These are phyloP conservation scores for Peribatodes rhomboidaria DNA, from an alignment of 2,888 invertebrate species.

Conservation along the genomic window DNA sequence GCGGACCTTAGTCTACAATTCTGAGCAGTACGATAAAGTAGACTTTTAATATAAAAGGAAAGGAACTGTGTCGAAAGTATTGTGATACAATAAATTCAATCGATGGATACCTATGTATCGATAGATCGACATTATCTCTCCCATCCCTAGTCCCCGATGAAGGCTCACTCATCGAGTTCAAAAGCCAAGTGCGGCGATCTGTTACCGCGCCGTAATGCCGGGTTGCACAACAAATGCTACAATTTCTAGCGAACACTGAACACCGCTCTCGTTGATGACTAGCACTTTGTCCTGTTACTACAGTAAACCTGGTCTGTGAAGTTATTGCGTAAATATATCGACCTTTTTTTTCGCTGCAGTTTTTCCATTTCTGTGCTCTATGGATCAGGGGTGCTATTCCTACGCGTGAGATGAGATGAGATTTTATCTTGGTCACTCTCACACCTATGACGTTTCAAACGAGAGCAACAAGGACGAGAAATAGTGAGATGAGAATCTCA, in stretches of 20 bases:
- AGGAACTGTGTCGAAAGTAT: too few species aligned
- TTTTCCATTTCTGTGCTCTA: too few species aligned
- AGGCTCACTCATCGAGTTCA: conserved; percentile 84
- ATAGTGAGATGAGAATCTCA: too few species aligned
- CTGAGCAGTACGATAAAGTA: too few species aligned
- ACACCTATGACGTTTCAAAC: too few species aligned
- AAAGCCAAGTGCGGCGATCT: conserved; percentile 78
- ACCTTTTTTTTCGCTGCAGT: too few species aligned
- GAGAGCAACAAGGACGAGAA: too few species aligned
- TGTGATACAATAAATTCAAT: background rate
- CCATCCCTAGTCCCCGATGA: conserved; percentile 60
- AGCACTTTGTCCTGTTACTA: conserved; percentile 34
- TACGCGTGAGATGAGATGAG: too few species aligned
- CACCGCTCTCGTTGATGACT: conserved; percentile 27
- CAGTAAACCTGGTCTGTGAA: background rate
- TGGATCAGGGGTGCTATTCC: too few species aligned
- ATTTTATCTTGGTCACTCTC: too few species aligned
- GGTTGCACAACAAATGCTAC: conserved; percentile 67
- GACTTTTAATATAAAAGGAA: too few species aligned
- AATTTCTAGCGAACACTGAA: conserved; percentile 53
- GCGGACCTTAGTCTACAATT: too few species aligned
- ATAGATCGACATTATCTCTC: background rate
- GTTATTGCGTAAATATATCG: background rate
- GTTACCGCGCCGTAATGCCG: conserved; percentile 65
- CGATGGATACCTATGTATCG: background rate